phyloP scores from a whole-genome alignment of 2,797 vertebrate genomes.

The Trachops cirrhosus region DNA sequence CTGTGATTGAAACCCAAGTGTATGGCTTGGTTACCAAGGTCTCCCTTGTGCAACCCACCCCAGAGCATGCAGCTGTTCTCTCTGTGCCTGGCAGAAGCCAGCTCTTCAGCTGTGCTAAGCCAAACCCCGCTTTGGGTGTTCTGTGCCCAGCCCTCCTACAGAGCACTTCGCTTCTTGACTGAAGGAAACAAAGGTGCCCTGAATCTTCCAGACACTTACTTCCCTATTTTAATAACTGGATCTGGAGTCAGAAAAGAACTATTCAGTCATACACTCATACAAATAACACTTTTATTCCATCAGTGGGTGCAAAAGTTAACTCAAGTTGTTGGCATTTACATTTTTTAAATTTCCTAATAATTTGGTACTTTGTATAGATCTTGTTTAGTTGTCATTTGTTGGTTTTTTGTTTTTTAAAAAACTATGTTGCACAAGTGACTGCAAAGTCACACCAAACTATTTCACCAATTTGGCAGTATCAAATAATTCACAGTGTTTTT shows the following conservation, averaged over 20 bases:
- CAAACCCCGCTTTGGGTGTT: background rate
- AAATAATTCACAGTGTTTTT: background rate
- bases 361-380: background rate
- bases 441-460: background rate
- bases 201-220: background rate
- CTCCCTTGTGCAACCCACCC: background rate
- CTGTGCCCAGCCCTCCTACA: background rate
- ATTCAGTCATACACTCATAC: background rate
- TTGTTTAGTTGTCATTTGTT: background rate
- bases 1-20: background rate
- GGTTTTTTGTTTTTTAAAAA: background rate
- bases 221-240: background rate
- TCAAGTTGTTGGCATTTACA: background rate
- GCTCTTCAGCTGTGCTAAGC: background rate
- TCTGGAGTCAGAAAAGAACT: background rate
- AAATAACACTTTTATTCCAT: background rate
- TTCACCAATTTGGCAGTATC: background rate
- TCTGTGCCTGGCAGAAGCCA: background rate
- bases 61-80: background rate
- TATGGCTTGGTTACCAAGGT: background rate
- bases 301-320: background rate
- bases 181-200: background rate
- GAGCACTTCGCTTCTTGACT: background rate
- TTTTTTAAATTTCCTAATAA: background rate
- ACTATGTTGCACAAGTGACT: background rate